These are phyloP conservation scores for Melanotaenia trifasciata DNA, from an alignment of 2,797 vertebrate species.

Conservation along the genomic window DNA sequence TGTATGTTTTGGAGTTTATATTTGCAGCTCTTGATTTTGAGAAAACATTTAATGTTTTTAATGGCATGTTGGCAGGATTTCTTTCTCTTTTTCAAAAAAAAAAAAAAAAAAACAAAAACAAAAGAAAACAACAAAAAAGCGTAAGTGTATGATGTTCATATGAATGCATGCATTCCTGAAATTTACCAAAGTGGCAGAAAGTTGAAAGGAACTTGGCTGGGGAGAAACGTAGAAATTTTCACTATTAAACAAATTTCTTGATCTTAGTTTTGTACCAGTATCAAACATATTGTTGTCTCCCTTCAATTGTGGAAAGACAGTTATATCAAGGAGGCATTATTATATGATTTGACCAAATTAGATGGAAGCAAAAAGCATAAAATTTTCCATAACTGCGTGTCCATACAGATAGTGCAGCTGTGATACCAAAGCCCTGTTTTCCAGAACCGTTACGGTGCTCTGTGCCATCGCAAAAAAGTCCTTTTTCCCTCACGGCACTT, in stretches of 20 bases:
- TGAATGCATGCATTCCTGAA: conserved; percentile 80
- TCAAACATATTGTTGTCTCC: conserved; percentile 15
- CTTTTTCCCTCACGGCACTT: background rate
- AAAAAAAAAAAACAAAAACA: conserved; percentile 6
- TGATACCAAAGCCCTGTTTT: conserved; percentile 36
- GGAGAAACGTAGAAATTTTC: conserved; percentile 26
- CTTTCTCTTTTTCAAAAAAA: conserved; percentile 26
- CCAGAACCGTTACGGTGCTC: conserved; percentile 15
- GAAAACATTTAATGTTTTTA: conserved; percentile 65
- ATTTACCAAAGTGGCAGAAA: conserved; percentile 71
- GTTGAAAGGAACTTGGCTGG: conserved; percentile 47
- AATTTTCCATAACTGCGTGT: conserved; percentile 6
- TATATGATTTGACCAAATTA: conserved; percentile 10
- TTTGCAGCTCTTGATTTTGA: conserved; percentile 64
- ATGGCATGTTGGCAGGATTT: conserved; percentile 73
- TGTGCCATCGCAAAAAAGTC: background rate
- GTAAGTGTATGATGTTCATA: conserved; percentile 59
- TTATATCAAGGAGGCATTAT: conserved; percentile 15
- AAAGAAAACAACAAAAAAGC: background rate
- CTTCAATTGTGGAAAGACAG: background rate
- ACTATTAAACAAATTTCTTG: conserved; percentile 23
- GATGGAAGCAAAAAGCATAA: conserved; percentile 2
- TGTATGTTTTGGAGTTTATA: conserved; percentile 73
- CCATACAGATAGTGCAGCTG: conserved; percentile 11
- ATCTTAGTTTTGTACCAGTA: conserved; percentile 21